Percentiles rank a stretch among this genome's conserved stretches.
Conservation (phyloP, 2,797 vertebrate species). For the Sebastes jordani region DNA sequence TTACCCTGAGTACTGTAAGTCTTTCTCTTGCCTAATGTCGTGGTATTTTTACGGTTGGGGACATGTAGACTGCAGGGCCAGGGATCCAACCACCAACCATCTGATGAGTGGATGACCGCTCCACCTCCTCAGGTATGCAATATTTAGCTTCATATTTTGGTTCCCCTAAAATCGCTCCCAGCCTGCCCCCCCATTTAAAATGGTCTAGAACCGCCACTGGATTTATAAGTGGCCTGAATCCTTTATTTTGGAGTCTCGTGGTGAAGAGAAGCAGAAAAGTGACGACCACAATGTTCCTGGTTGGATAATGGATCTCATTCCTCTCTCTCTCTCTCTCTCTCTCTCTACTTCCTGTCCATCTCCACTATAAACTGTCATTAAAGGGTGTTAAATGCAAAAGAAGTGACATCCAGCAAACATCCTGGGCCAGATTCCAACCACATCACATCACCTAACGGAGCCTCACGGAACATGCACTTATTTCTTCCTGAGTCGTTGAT, state of each 20-base stretch:
- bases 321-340: background rate
- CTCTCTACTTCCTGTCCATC: background rate
- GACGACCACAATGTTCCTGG: background rate
- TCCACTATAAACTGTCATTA: background rate
- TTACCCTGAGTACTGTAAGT: too few relatives aligned
- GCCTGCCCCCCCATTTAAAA: too few relatives aligned
- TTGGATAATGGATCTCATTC: background rate
- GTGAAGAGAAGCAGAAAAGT: background rate
- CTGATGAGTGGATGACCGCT: too few relatives aligned
- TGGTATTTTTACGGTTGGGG: too few relatives aligned
- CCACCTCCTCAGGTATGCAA: too few relatives aligned
- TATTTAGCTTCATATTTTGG: too few relatives aligned
- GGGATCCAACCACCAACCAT: too few relatives aligned
- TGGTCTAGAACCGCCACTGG: too few relatives aligned
- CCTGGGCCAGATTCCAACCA: background rate
- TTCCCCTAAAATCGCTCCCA: too few relatives aligned
- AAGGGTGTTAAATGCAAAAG: background rate
- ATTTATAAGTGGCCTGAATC: too few relatives aligned
- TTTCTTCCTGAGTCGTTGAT: background rate
- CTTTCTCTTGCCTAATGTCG: too few relatives aligned
- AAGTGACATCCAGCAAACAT: background rate
- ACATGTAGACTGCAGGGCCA: too few relatives aligned
- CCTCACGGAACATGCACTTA: background rate
- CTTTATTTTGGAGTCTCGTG: background rate
- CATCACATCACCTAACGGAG: background rate